These are phyloP conservation scores for Alouatta palliata DNA, from an alignment of 2,113 vertebrate genomes.

Conservation along the genomic window DNA sequence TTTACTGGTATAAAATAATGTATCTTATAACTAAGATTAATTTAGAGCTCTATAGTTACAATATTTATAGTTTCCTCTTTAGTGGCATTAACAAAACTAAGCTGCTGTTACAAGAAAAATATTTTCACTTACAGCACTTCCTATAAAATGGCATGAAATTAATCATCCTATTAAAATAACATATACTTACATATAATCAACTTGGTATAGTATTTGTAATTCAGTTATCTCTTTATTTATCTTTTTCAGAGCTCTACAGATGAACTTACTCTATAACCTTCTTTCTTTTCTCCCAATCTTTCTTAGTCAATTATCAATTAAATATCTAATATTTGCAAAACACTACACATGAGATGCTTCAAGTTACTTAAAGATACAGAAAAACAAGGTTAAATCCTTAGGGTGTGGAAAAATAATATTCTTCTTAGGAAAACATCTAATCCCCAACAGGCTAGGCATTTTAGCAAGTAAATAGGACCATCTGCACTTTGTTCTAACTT, in stretches of 20 bases:
- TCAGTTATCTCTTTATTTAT: constrained; percentile 15
- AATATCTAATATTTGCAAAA: not conserved
- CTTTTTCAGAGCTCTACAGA: not conserved
- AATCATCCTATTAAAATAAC: constrained; percentile 27
- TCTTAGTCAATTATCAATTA: not conserved
- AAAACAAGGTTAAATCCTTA: not conserved
- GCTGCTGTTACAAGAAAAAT: not conserved
- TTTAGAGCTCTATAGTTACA: not conserved
- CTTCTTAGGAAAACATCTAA: not conserved
- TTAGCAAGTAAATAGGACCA: not conserved
- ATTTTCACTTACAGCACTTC: constrained; percentile 31
- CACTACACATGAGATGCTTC: not conserved
- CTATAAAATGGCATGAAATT: constrained; percentile 28
- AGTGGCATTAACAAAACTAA: not conserved
- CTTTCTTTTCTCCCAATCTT: not conserved
- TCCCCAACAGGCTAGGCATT: not conserved
- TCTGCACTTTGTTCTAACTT: not conserved
- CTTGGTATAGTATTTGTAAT: constrained; percentile 7
- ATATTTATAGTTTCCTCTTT: not conserved
- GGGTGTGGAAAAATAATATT: not conserved
- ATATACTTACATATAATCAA: not conserved
- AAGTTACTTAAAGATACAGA: not conserved
- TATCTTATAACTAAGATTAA: not conserved
- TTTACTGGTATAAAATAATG: not conserved
- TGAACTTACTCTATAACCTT: not conserved